Conservation (phyloP, 2,797 vertebrate genomes). For the Echeneis naucrates region DNA sequence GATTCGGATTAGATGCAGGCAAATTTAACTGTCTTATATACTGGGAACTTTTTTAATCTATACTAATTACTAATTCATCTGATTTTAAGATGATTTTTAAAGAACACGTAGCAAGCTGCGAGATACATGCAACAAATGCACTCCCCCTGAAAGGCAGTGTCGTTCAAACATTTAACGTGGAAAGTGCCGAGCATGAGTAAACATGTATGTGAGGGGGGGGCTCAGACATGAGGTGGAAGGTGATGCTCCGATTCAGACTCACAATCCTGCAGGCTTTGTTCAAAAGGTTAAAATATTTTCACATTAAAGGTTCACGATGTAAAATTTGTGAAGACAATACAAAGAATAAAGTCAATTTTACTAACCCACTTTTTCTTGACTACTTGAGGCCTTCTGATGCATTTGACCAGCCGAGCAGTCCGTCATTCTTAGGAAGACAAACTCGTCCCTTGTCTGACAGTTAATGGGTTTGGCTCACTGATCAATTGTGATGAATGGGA, state of each 20-base stretch:
- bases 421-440: constrained; percentile 67
- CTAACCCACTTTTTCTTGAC: constrained; percentile 7
- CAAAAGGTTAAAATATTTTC: neutral
- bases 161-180: neutral
- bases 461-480: constrained; percentile 71
- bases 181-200: neutral
- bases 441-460: constrained; percentile 66
- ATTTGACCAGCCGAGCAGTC: constrained; percentile 52
- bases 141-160: neutral
- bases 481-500: constrained; percentile 77
- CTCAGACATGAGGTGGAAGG: neutral
- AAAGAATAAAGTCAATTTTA: neutral
- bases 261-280: neutral
- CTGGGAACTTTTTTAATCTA: neutral
- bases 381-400: constrained; percentile 20
- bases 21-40: neutral
- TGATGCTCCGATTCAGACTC: neutral
- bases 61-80: neutral
- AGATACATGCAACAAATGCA: neutral
- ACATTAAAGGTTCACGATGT: neutral
- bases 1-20: neutral
- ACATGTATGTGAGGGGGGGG: neutral
- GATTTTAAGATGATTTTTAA: neutral
- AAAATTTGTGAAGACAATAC: neutral
- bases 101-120: neutral